Conservation (phyloP, 2,888 invertebrate genomes). For the Catocala fraxini region DNA sequence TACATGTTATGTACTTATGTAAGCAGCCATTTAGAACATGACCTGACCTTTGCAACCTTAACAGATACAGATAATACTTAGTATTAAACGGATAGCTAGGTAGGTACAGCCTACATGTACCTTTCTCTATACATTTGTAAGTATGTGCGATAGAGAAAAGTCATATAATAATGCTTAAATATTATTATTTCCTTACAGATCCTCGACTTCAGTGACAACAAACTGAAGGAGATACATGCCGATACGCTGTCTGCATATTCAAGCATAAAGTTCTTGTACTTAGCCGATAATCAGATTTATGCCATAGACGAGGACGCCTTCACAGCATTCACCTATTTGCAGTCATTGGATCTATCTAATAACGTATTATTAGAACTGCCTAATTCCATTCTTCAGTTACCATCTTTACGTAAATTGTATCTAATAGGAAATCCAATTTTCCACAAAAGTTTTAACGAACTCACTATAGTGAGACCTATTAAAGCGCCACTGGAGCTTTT, state of each 20-base stretch:
- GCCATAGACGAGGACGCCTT: conserved; percentile 86
- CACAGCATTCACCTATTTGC: conserved; percentile 77
- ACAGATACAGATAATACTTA: too few relatives aligned
- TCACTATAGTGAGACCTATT: conserved; percentile 84
- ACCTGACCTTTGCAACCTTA: too few relatives aligned
- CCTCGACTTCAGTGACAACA: conserved; percentile 87
- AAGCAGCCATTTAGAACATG: too few relatives aligned
- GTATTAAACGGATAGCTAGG: too few relatives aligned
- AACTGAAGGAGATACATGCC: conserved; percentile 81
- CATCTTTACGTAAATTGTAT: conserved; percentile 89
- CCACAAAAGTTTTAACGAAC: conserved; percentile 69
- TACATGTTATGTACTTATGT: too few relatives aligned
- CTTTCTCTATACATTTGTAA: too few relatives aligned
- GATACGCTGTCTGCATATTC: conserved; percentile 84
- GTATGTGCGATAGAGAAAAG: too few relatives aligned
- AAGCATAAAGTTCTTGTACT: conserved; percentile 85
- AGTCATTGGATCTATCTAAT: conserved; percentile 86
- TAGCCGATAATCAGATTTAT: conserved; percentile 87
- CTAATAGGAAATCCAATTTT: conserved; percentile 84
- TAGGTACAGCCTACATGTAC: too few relatives aligned
- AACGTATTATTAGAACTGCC: conserved; percentile 86
- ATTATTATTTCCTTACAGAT: conserved; percentile 76
- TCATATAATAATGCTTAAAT: background rate
- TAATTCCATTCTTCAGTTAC: conserved; percentile 84
- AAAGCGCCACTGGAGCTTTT: conserved; percentile 87